These are phyloP conservation scores for Etheostoma perlongum DNA, from an alignment of 2,797 vertebrate species.

Conservation along the genomic window DNA sequence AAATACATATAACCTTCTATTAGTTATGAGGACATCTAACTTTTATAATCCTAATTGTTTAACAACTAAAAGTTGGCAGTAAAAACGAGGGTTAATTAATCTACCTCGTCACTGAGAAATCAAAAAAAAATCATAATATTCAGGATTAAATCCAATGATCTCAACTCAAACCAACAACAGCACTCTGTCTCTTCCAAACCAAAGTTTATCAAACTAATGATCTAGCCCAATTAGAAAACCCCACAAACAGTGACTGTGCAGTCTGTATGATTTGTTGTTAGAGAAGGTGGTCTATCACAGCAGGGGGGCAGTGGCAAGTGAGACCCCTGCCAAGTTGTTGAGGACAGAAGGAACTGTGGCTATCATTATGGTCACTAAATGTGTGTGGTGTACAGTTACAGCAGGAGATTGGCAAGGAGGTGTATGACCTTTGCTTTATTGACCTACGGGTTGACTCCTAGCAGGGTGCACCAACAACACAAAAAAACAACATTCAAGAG, in stretches of 20 bases:
- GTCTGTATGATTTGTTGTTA: slow-evolving; percentile 50
- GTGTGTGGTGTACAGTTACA: slow-evolving; percentile 78
- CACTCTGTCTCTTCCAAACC: neutral
- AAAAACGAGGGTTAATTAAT: neutral
- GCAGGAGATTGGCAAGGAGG: slow-evolving; percentile 76
- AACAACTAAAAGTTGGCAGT: neutral
- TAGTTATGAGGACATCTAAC: neutral
- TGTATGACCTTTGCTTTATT: slow-evolving; percentile 81
- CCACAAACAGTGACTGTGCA: slow-evolving; percentile 53
- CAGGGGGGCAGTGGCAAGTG: slow-evolving; percentile 55
- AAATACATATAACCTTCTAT: neutral
- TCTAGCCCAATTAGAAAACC: slow-evolving; percentile 70
- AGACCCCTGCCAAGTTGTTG: slow-evolving; percentile 74
- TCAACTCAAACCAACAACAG: slow-evolving; percentile 8
- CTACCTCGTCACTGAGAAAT: neutral
- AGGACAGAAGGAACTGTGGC: slow-evolving; percentile 66
- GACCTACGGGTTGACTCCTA: slow-evolving; percentile 72
- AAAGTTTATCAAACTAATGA: slow-evolving; percentile 11
- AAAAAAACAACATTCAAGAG: slow-evolving; percentile 39
- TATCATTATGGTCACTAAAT: slow-evolving; percentile 84
- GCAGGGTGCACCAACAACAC: slow-evolving; percentile 59
- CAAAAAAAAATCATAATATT: slow-evolving; percentile 17
- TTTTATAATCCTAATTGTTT: neutral
- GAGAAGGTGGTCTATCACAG: slow-evolving; percentile 62
- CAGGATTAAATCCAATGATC: slow-evolving; percentile 19